Evolutionary conservation across 2,888 invertebrate species (phyloP).

Genomic region (Melieria crassipennis): DNA sequence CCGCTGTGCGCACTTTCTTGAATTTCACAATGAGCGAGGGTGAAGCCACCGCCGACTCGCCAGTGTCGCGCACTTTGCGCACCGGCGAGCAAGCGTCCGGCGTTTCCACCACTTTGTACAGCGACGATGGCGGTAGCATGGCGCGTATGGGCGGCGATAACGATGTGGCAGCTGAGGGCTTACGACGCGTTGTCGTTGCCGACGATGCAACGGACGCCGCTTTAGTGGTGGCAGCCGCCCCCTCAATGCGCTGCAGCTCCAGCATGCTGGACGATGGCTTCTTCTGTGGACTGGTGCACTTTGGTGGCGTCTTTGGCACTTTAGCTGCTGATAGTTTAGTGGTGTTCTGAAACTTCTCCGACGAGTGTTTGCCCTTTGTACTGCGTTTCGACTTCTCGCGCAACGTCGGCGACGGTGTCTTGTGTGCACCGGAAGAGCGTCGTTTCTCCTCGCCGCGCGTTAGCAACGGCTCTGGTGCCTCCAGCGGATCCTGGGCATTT

Average conservation of each 20-base stretch:
- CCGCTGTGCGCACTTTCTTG: slow-evolving; percentile 77
- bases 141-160: slow-evolving; percentile 62
- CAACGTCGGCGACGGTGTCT: slow-evolving; percentile 53
- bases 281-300: slow-evolving; percentile 42
- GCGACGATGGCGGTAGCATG: slow-evolving; percentile 59
- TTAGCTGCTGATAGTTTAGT: slow-evolving; percentile 34
- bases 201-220: slow-evolving; percentile 41
- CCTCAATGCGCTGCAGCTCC: slow-evolving; percentile 45
- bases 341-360: slow-evolving; percentile 56
- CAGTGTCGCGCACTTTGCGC: slow-evolving; percentile 39
- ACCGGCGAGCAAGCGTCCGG: slow-evolving; percentile 47
- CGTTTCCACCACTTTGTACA: slow-evolving; percentile 62
- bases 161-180: slow-evolving; percentile 44
- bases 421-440: slow-evolving; percentile 16
- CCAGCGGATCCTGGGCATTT: slow-evolving; percentile 46
- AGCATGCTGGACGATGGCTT: slow-evolving; percentile 38
- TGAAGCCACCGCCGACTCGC: slow-evolving; percentile 48
- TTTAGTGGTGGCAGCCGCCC: slow-evolving; percentile 30
- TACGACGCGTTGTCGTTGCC: slow-evolving; percentile 45
- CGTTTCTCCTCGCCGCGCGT: slow-evolving; percentile 26
- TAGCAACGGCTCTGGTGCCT: slow-evolving; percentile 38
- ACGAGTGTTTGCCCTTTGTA: slow-evolving; percentile 60
- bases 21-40: slow-evolving; percentile 77
- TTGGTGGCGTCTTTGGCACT: slow-evolving; percentile 38
- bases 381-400: slow-evolving; percentile 59